These are phyloP conservation scores for Bombus vancouverensis DNA, from an alignment of 1,140 invertebrate species.

Conservation along the genomic window DNA sequence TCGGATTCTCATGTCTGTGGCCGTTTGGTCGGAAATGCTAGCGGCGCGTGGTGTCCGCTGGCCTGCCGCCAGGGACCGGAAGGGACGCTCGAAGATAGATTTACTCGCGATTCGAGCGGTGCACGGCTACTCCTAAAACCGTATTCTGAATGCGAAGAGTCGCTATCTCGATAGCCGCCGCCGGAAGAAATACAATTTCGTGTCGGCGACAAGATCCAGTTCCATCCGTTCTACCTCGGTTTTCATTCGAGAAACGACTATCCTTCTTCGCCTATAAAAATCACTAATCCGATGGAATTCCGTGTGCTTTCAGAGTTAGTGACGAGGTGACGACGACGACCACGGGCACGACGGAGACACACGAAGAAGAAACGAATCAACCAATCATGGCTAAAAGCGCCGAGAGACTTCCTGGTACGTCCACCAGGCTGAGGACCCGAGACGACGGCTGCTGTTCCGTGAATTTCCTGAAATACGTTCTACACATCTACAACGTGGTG, in stretches of 20 bases:
- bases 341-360: constrained; percentile 64
- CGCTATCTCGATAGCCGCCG: background rate
- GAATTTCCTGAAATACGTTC: constrained; percentile 89
- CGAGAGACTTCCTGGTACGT: constrained; percentile 79
- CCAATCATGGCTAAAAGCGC: constrained; percentile 79
- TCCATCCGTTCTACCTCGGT: background rate
- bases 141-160: background rate
- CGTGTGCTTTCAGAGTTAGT: constrained; percentile 69
- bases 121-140: background rate
- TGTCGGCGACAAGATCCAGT: background rate
- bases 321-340: constrained; percentile 75
- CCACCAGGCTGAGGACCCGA: constrained; percentile 82
- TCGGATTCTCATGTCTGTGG: constrained; percentile 9
- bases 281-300: background rate
- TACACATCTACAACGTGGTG: constrained; percentile 91
- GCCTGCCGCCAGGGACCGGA: constrained; percentile 18
- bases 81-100: constrained; percentile 23
- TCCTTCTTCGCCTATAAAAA: background rate
- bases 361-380: constrained; percentile 54
- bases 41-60: constrained; percentile 11
- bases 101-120: background rate
- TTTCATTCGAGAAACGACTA: background rate
- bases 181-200: constrained; percentile 8
- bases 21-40: constrained; percentile 1
- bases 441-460: constrained; percentile 90